Evolutionary conservation across 2,888 invertebrate genomes (phyloP).

Genomic region (Hanleya hanleyi): DNA sequence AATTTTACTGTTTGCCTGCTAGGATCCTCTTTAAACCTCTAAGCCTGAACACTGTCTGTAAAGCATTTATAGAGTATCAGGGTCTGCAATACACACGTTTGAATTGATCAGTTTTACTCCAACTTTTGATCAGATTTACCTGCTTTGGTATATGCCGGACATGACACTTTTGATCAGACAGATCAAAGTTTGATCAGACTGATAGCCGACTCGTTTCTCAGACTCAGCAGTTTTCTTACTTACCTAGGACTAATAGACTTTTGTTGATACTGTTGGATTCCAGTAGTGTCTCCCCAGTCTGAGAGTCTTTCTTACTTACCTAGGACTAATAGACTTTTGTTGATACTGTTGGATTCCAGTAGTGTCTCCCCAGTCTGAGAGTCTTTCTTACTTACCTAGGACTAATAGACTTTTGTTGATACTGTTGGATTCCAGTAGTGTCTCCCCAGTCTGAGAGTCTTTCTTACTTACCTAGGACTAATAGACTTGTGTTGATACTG

Average conservation of each 20-base stretch:
- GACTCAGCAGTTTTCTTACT: too few species aligned
- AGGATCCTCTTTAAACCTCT: too few species aligned
- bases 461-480: conserved; percentile 87
- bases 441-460: conserved; percentile 81
- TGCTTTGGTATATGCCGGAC: too few species aligned
- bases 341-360: conserved; percentile 96
- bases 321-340: conserved; percentile 94
- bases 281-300: conserved; percentile 80
- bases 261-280: conserved; percentile 98
- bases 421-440: conserved; percentile 93
- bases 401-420: conserved; percentile 97
- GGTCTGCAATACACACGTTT: too few species aligned
- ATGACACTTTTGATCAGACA: too few species aligned
- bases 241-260: conserved; percentile 92
- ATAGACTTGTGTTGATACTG: conserved; percentile 95
- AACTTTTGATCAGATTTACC: too few species aligned
- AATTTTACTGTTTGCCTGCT: too few species aligned
- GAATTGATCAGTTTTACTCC: too few species aligned
- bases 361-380: conserved; percentile 79
- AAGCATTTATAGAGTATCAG: too few species aligned
- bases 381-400: conserved; percentile 86
- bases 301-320: conserved; percentile 86
- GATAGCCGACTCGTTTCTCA: too few species aligned
- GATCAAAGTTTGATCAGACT: too few species aligned
- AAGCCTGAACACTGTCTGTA: too few species aligned